Evolutionary conservation across 23 tunicate genomes (phyloP).

Genomic region (Diplosoma virens): DNA sequence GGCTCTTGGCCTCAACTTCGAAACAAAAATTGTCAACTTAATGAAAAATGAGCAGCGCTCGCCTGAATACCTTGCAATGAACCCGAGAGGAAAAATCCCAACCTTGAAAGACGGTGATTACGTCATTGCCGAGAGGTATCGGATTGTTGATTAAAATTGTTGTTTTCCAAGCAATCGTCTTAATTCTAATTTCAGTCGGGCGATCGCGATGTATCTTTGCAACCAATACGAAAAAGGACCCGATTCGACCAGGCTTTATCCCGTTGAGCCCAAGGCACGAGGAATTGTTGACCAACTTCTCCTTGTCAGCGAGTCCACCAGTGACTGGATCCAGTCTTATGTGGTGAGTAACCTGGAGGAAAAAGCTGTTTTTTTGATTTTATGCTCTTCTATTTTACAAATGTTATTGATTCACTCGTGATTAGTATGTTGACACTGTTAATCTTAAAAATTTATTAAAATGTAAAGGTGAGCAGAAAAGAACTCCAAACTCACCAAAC

Average conservation of each 20-base stretch:
- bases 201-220: conserved; percentile 29
- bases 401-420: no score
- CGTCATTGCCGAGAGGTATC: conserved; percentile 39
- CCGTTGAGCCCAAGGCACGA: conserved; percentile 1
- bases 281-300: conserved; percentile 32
- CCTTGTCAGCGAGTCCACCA: conserved; percentile 10
- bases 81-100: conserved; percentile 51
- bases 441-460: no score
- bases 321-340: background rate
- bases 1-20: conserved; percentile 5
- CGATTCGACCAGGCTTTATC: conserved; percentile 2
- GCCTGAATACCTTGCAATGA: conserved; percentile 8
- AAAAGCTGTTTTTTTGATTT: no score
- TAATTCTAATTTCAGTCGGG: conserved; percentile 20
- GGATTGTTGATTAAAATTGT: no score
- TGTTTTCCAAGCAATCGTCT: no score
- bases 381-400: no score
- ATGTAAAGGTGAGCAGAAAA: no score
- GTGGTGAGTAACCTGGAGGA: background rate
- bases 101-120: conserved; percentile 20
- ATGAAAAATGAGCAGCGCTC: conserved; percentile 26
- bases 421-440: no score
- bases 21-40: background rate
- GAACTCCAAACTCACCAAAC: no score
- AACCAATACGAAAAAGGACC: conserved; percentile 11